Evolutionary conservation across 1,140 invertebrate species (phyloP), one percentile per base, ranked within the genome.

Genomic region (Lysiphlebus fabarum): DNA sequence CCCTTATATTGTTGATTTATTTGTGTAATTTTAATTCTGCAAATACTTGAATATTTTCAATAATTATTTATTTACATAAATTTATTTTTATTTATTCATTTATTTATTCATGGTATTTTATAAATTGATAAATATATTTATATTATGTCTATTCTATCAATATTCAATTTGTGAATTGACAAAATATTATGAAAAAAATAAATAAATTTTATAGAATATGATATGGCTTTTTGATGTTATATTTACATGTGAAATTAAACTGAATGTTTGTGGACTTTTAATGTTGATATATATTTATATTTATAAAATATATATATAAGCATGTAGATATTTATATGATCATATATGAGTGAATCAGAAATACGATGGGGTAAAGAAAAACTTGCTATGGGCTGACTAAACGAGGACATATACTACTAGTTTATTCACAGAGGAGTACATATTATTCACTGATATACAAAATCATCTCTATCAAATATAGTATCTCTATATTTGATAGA

Each of bases 221-320:
- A 51, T 51, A 38, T 36, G 49, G 10, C 6, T 51, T 38, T 51
- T 51, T 51, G 33, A 51, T 67, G 56, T 60, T 56, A 64, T 74
- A 69, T 74, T 74, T 74, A 65, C 72, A 69, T 66, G 65, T 61
- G 64, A 73, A 74, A 74, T 74, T 73, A 74, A 74, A 74, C 64
- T 70, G 65, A 26, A 67, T 71, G 70, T 74, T 74, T 74, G 68
- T 71, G 64, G 59, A 74, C 62, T 58, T 48, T 51, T 59, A 59
- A 56, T 65, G 17, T 26, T 26, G 17, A 26, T 26, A 26, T 26
- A 26, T 26, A 26, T 26, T 2, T 26, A 26, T 26, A 26, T 26
- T 2, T 26, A 26, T 26, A 26, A 26, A 26, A 26, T 26, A 26
- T 26, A 26, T 26, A 26, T 26, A 26, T 26, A 26, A 26, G 17